Percentiles rank a stretch among this genome's conserved stretches.
These are phyloP conservation scores for Mus spretus DNA, from an alignment of 2,797 vertebrate genomes.

Conservation along the genomic window DNA sequence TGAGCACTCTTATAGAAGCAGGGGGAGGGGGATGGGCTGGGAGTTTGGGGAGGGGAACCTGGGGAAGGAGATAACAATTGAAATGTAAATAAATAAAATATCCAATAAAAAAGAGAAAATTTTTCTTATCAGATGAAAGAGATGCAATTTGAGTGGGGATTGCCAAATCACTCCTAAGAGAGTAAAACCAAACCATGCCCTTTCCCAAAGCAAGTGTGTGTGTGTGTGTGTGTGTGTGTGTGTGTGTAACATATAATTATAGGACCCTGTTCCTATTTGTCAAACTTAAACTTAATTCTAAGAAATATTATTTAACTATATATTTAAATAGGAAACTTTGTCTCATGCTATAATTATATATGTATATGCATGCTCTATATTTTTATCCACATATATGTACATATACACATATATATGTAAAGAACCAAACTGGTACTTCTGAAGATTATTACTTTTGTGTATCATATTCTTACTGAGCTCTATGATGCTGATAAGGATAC, in stretches of 20 bases:
- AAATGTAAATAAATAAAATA: no score
- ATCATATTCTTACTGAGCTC: neutral
- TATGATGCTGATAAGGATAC: neutral
- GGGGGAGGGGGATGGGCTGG: no score
- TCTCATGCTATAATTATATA: conserved; percentile 44
- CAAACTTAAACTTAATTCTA: conserved; percentile 67
- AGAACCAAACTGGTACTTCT: neutral
- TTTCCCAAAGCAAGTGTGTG: conserved; percentile 7
- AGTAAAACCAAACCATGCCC: conserved; percentile 63
- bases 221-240: no score
- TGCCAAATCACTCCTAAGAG: conserved; percentile 59
- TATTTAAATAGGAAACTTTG: conserved; percentile 62
- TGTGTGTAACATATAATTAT: conserved; percentile 24
- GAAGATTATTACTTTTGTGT: neutral
- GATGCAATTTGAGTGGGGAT: conserved; percentile 29
- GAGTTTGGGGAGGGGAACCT: no score
- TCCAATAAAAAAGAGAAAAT: no score
- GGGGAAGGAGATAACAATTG: no score
- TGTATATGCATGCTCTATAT: neutral
- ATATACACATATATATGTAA: neutral
- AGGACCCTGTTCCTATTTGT: conserved; percentile 42
- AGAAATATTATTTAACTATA: conserved; percentile 20
- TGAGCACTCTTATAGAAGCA: no score
- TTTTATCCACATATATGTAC: conserved; percentile 21
- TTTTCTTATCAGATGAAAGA: conserved; percentile 71